phyloP scores from a whole-genome alignment of 2,797 vertebrate genomes.

The Cryptoprocta ferox region DNA sequence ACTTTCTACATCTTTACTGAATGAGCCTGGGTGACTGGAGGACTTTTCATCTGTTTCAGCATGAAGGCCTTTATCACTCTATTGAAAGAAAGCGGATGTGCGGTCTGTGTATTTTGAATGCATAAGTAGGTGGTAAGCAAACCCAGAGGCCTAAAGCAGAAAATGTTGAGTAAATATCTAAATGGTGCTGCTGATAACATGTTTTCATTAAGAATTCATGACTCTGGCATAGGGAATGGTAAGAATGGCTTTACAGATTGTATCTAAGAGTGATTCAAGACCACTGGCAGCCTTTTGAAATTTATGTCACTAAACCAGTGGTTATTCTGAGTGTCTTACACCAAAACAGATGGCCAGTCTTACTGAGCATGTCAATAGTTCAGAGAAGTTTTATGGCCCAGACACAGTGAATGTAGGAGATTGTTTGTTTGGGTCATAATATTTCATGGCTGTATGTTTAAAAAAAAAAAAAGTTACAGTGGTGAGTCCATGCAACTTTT shows the following conservation, averaged over 20 bases:
- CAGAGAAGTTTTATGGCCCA: conserved; percentile 23
- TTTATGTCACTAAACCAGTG: not conserved
- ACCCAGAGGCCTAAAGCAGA: not conserved
- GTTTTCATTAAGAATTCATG: not conserved
- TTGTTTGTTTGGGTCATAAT: conserved; percentile 54
- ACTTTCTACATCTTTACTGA: not conserved
- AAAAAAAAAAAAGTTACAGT: not conserved
- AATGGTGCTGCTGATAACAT: not conserved
- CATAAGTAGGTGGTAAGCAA: not conserved
- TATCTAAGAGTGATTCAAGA: conserved; percentile 3
- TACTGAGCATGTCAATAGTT: not conserved
- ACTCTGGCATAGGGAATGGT: not conserved
- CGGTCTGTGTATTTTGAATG: conserved; percentile 26
- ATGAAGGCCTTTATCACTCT: not conserved
- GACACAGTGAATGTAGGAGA: not conserved
- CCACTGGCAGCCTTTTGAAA: not conserved
- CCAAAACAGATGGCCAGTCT: not conserved
- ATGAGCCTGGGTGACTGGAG: not conserved
- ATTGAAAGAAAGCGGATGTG: not conserved
- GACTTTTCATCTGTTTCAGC: conserved; percentile 14
- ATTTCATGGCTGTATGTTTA: conserved; percentile 20
- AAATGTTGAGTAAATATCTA: not conserved
- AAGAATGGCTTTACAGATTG: conserved; percentile 44
- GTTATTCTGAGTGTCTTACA: not conserved
- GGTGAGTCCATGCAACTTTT: not conserved